A percentile compares a stretch with the other conserved stretches of the same genome.
Evolutionary conservation across 2,888 invertebrate genomes (phyloP).

Genomic region (Oscheius sp.): DNA sequence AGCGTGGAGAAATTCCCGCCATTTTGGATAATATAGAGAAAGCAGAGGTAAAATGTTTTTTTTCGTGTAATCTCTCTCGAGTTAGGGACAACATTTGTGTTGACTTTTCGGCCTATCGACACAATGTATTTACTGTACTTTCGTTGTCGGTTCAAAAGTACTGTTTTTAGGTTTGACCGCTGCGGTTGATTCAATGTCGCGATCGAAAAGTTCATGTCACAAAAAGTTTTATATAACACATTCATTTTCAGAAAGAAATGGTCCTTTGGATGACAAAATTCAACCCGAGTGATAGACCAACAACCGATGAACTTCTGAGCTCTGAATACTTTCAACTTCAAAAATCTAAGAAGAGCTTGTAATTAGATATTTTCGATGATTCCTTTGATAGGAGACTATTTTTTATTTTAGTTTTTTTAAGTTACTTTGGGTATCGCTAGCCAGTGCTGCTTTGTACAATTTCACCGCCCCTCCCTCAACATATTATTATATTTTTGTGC

Average conservation of each 20-base stretch:
- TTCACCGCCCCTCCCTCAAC: not conserved
- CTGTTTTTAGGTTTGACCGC: not conserved
- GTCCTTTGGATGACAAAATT: constrained; percentile 45
- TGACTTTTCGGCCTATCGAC: not conserved
- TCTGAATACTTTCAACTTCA: constrained; percentile 14
- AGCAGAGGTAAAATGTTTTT: constrained; percentile 9
- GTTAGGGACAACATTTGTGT: not conserved
- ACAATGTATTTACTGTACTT: no score
- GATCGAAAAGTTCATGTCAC: no score
- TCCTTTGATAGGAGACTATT: constrained; percentile 4
- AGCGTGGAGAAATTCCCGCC: constrained; percentile 32
- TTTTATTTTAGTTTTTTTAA: not conserved
- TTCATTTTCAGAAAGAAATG: constrained; percentile 42
- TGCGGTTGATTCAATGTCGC: not conserved
- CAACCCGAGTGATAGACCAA: constrained; percentile 42
- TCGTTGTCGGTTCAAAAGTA: not conserved
- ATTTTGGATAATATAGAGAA: constrained; percentile 32
- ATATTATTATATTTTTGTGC: not conserved
- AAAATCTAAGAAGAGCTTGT: no score
- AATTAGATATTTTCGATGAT: no score
- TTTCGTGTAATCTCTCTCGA: not conserved
- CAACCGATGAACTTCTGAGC: constrained; percentile 21
- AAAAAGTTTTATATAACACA: not conserved
- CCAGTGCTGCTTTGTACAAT: no score
- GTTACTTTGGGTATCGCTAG: not conserved